phyloP scores from a whole-genome alignment of 2,797 vertebrate species.

The Pseudocheirus occidentalis region DNA sequence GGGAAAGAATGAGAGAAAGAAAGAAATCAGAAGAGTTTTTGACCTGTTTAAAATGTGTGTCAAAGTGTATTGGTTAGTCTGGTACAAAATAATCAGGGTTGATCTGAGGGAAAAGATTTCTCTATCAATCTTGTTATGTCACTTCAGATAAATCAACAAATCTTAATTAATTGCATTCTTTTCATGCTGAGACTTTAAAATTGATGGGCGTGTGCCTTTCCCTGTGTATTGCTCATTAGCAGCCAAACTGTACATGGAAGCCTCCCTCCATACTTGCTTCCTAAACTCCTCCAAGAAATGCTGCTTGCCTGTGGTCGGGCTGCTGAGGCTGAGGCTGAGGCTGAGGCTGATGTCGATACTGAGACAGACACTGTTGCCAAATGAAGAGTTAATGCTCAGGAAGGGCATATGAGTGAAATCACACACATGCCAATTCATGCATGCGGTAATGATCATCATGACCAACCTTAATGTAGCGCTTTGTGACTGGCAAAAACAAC shows the following conservation, averaged over 20 bases:
- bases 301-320: background rate
- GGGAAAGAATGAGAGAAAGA: background rate
- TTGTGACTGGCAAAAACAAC: background rate
- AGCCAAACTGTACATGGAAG: constrained; percentile 70
- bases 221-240: constrained; percentile 84
- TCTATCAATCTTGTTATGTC: constrained; percentile 84
- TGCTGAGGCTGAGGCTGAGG: background rate
- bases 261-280: background rate
- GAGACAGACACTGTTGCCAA: background rate
- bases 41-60: background rate
- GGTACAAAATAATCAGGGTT: constrained; percentile 61
- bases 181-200: constrained; percentile 82
- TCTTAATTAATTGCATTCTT: constrained; percentile 85
- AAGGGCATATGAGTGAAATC: background rate
- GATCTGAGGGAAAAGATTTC: constrained; percentile 77
- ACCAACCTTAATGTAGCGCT: background rate
- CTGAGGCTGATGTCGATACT: no score
- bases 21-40: background rate
- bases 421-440: background rate
- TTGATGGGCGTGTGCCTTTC: constrained; percentile 83
- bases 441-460: background rate
- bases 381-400: background rate
- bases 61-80: background rate
- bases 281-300: background rate
- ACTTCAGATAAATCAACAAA: constrained; percentile 83